Base-by-base conservation (phyloP, 2,113 vertebrate genomes). In the Oncorhynchus gorbuscha region DNA sequence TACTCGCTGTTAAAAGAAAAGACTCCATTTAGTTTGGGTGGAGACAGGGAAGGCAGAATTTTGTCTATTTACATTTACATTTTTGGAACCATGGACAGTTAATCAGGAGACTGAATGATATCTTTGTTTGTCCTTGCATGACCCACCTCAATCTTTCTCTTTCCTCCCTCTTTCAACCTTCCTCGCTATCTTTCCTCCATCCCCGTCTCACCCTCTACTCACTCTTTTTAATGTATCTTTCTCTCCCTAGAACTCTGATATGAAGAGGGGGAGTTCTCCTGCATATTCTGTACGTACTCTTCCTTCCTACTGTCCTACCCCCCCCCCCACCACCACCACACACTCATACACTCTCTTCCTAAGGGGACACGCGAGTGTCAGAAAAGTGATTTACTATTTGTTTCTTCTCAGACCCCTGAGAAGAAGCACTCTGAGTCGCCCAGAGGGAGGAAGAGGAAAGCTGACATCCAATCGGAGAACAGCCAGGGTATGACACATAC, bases 401-500 rank as follows among this genome's bases (percentile, higher is more conserved):
- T 67, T 28, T 76, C 12, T 84, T 90, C 87, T 5, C 92, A 99
- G 97, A 99, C 98, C 83, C 98, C 98, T 51, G 97, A 99, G 89
- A 99, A 99, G 92, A 99, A 99, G 91, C 97, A 95, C 88, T 96
- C 96, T 0, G 97, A 99, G 75, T 94, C 96, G 83, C 97, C 96
- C 67, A 95, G 97, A 86, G 97, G 97, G 90, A 95, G 97, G 92
- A 99, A 99, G 89, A 95, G 98, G 88, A 99, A 99, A 94, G 97
- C 97, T 69, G 98, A 99, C 87, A 96, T 93, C 85, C 97, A 97
- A 89, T 97, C 95, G 83, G 98, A 99, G 93, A 97, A 95, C 89
- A 99, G 95, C 91, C 98, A 99, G 95, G 97, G 98, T 99, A 94
- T 26, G 71, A 39, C 48, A 11, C 68, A 66, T 20, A 51, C 73